Conservation (phyloP, 2,888 invertebrate genomes). For the Chaitophorus viminalis region DNA sequence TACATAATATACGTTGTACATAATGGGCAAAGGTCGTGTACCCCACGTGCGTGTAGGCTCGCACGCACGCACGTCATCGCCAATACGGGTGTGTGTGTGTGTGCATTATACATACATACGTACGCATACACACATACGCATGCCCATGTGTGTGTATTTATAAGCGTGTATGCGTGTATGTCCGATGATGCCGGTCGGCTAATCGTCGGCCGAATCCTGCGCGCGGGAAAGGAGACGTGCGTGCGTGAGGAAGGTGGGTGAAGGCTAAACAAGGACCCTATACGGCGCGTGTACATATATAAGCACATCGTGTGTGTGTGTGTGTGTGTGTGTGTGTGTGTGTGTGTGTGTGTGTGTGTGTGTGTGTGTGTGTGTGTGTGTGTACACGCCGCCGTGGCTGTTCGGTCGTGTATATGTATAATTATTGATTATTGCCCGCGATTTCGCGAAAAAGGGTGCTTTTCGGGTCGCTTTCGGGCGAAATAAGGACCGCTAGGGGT, state of each 20-base stretch:
- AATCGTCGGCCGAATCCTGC: slow-evolving; percentile 39
- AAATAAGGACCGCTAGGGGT: background rate
- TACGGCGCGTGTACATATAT: background rate
- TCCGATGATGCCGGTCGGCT: slow-evolving; percentile 9
- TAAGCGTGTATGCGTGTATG: background rate
- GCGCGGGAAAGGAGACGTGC: background rate
- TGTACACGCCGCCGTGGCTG: background rate
- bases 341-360: no score
- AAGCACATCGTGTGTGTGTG: background rate
- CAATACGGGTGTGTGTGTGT: background rate
- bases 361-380: background rate
- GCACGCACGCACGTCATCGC: background rate
- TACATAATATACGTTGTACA: no score
- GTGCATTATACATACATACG: background rate
- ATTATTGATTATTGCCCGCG: slow-evolving; percentile 61
- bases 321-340: background rate
- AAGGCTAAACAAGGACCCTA: slow-evolving; percentile 44
- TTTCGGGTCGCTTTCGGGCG: slow-evolving; percentile 29
- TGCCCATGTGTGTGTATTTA: background rate
- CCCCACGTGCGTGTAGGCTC: background rate
- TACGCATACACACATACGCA: background rate
- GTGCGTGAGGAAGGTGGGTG: no score
- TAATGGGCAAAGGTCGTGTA: background rate
- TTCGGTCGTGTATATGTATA: slow-evolving; percentile 35
- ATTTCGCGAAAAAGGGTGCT: slow-evolving; percentile 55